Evolutionary conservation across 2,888 invertebrate species (phyloP), one percentile per base, ranked within the genome.

Genomic region (Drosophila sordidapex): DNA sequence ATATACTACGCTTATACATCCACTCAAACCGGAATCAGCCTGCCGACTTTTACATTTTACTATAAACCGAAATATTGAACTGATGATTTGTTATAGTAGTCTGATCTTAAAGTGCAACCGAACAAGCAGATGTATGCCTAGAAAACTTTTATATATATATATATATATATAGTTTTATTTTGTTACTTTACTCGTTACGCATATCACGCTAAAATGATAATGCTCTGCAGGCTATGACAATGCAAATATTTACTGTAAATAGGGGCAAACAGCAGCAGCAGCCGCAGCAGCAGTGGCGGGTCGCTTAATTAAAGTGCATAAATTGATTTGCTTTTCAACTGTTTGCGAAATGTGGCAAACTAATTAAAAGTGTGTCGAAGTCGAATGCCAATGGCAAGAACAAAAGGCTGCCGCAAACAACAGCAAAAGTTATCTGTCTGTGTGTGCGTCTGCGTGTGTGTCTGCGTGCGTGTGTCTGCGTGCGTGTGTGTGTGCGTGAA

Each of bases 381-480:
- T 75, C 80, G 81, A 89, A 83, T 89, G 89, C 87, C 87, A 88
- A 80, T 86, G 87, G 89, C 83, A 86, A 82, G 72, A 83, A 86
- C 87, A 88, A 83, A 86, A 86, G 83, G 66, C 81, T 74, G 73
- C 75, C 75, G 66, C 74, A 57, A 72, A 70, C 76, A 67, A 36
- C 57, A 63, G 51, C 59, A 66, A 35, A 46, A 60, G 25, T 38
- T 52, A 15, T 36, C 21, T 13, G 35, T 38, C 40, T 35, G 11
- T 15, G 33, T 46, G 40, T 38, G 31, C 29, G 58, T 21, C 29
- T 25, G 62, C 21, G 31, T 29, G 27, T 54, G 21, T 2, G 27
- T 38, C 15, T 46, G 11, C 29, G 21, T 38, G n/a, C n/a, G 25
- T 8, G 18, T 15, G 46, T 29, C 38, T 27, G 29, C 36, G 77